phyloP scores from a whole-genome alignment of 1,140 invertebrate species.

The Hycleus phaleratus region DNA sequence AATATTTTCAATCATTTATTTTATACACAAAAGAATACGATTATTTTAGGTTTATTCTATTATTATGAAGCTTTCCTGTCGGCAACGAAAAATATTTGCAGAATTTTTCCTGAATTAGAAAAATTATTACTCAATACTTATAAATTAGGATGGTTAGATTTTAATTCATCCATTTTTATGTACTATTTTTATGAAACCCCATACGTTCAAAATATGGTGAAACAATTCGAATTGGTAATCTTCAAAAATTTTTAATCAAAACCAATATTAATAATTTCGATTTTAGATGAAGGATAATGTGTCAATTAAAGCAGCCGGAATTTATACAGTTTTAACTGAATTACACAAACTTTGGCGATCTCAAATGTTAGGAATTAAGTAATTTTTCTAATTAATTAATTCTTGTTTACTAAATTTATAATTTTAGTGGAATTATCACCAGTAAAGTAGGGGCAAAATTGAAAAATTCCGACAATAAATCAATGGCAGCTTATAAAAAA shows the following conservation, averaged over 20 bases:
- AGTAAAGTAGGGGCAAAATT: not conserved
- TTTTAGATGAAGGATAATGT: constrained; percentile 6
- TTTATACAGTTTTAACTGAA: constrained; percentile 9
- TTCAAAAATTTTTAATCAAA: not conserved
- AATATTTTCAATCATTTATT: too few relatives aligned
- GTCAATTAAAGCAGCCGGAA: constrained; percentile 3
- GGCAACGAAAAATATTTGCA: constrained; percentile 26
- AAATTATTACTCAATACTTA: constrained; percentile 29
- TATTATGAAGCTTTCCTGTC: constrained; percentile 32
- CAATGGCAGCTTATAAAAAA: constrained; percentile 20
- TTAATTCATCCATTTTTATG: constrained; percentile 32
- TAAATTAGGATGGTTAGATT: constrained; percentile 30
- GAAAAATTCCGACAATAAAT: constrained; percentile 1
- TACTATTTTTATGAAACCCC: constrained; percentile 30
- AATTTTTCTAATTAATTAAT: not conserved
- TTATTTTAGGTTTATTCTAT: constrained; percentile 27
- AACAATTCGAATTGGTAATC: constrained; percentile 3
- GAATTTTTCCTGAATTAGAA: constrained; percentile 28
- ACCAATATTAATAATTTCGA: not conserved
- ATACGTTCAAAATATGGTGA: constrained; percentile 17
- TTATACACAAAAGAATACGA: too few relatives aligned
- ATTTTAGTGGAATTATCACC: not conserved
- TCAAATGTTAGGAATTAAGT: constrained; percentile 10
- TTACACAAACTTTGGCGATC: constrained; percentile 6
- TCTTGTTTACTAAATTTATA: not conserved